Evolutionary conservation across 2,888 invertebrate species (phyloP), one percentile per base, ranked within the genome.

Genomic region (Parascotia fuliginaria): DNA sequence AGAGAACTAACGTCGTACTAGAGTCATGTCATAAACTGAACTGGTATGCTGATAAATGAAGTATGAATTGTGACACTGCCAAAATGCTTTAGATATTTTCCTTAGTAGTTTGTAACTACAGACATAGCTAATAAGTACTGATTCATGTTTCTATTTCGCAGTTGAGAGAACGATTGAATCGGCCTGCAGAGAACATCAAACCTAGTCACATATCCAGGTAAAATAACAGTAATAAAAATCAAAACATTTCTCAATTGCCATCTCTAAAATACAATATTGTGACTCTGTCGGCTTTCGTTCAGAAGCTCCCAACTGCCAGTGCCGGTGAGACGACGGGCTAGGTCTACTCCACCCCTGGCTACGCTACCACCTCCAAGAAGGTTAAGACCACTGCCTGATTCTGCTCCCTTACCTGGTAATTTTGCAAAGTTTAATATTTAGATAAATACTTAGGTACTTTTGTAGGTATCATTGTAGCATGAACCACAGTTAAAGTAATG

Each of bases 371-470:
- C 81, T 0, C 90, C 90, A 0, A 67, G 90, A 32, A 76, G 89
- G 16, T 67, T 92, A 11, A 69, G 92, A 6, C 91, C 91, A 1
- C 64, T 92, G 33, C 88, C 92, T 0, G 92, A 92, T 57, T 92
- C 92, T 0, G 92, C 92, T 4, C 92, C 92, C 2, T 58, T 90
- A 37, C 88, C 85, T 75, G 93, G 91, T 89, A 73, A 43, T 9
- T 3, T 29, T 11, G 1, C n/a, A n/a, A n/a, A n/a, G n/a, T n/a
- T n/a, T n/a, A n/a, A n/a, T n/a, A n/a, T n/a, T n/a, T n/a, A n/a
- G n/a, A n/a, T n/a, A n/a, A n/a, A n/a, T n/a, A n/a, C n/a, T n/a
- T n/a, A n/a, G n/a, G n/a, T n/a, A n/a, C n/a, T n/a, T n/a, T n/a
- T n/a, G n/a, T n/a, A n/a, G n/a, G n/a, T n/a, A n/a, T n/a, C n/a